These are phyloP conservation scores for Verasper variegatus DNA, from an alignment of 2,113 vertebrate species.

Conservation along the genomic window DNA sequence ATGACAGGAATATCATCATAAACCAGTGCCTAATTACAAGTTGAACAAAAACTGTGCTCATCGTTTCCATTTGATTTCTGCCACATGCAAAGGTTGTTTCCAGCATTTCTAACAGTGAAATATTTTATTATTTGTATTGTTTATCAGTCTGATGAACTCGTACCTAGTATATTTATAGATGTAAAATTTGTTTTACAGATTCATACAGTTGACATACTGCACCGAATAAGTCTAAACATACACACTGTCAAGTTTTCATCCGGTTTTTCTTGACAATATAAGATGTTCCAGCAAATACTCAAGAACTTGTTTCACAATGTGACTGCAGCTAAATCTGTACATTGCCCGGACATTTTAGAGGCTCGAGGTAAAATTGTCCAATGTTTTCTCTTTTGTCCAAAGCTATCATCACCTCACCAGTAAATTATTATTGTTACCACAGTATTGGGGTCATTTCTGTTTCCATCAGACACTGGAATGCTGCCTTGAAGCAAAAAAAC, in stretches of 20 bases:
- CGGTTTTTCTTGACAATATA: not conserved
- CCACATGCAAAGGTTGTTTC: not conserved
- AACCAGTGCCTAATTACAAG: constrained; percentile 57
- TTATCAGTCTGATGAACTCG: constrained; percentile 4
- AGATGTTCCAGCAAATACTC: not conserved
- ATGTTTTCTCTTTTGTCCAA: constrained; percentile 31
- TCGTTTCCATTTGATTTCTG: constrained; percentile 25
- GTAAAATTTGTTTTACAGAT: not conserved
- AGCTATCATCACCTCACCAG: constrained; percentile 31
- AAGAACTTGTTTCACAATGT: not conserved
- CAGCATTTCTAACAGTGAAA: not conserved
- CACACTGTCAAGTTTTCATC: not conserved
- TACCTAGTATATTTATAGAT: not conserved
- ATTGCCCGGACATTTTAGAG: no score
- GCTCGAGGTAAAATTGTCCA: constrained; percentile 12
- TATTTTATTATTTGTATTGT: not conserved
- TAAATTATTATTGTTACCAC: constrained; percentile 37
- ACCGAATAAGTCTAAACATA: not conserved
- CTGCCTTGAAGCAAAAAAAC: constrained; percentile 40
- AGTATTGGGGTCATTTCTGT: constrained; percentile 43
- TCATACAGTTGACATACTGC: not conserved
- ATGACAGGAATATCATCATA: constrained; percentile 65
- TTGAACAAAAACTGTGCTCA: constrained; percentile 21
- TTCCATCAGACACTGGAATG: constrained; percentile 21
- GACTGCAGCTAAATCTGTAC: not conserved